Percentiles rank a stretch among this genome's conserved stretches.
Conservation (phyloP, 2,797 vertebrate genomes). For the Capromys pilorides region DNA sequence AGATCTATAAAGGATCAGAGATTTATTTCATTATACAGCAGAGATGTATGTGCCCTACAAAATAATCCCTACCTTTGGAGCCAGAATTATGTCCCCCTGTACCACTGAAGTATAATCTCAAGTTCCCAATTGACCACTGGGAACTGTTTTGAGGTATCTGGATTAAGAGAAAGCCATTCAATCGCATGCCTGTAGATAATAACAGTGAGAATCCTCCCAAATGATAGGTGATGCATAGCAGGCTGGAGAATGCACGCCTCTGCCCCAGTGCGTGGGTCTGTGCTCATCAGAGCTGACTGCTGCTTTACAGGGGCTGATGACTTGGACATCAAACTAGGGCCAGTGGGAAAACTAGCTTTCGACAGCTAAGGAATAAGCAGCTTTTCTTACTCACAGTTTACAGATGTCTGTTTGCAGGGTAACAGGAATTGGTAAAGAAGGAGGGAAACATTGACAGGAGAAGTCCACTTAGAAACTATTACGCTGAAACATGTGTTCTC, state of each 20-base stretch:
- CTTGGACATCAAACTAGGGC: background rate
- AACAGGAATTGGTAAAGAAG: background rate
- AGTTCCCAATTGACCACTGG: background rate
- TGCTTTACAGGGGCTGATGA: background rate
- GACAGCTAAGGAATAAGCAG: rapidly evolving
- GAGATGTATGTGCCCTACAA: background rate
- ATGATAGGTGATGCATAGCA: background rate
- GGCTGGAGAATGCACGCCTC: background rate
- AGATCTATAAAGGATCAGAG: background rate
- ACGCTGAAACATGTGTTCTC: rapidly evolving
- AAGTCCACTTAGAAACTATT: no score
- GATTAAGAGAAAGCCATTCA: background rate
- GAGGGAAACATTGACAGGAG: background rate
- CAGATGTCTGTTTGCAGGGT: background rate
- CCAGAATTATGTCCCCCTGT: background rate
- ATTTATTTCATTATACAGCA: background rate
- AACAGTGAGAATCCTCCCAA: background rate
- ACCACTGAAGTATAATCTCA: background rate
- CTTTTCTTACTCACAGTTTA: background rate
- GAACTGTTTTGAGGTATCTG: background rate
- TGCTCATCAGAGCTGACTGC: background rate
- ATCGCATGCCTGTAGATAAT: background rate
- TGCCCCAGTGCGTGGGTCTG: background rate
- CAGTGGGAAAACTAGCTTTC: background rate
- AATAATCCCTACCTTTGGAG: background rate